Conservation (phyloP, 2,113 vertebrate genomes). For the Oreochromis aureus region DNA sequence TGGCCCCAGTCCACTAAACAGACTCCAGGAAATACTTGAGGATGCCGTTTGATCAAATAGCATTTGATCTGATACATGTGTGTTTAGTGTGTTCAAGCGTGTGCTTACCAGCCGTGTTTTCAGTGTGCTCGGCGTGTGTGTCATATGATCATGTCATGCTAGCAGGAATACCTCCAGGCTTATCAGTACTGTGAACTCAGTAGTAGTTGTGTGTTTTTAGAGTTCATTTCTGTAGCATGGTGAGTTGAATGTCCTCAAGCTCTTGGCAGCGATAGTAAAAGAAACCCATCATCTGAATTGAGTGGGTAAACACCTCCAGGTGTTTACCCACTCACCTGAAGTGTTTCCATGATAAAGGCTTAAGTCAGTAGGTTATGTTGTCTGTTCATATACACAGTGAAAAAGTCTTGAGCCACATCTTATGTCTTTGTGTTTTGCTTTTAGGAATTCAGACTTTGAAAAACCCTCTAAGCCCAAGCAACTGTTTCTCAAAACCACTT, state of each 20-base stretch:
- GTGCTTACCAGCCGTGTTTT: neutral
- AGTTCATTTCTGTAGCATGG: conserved; percentile 1
- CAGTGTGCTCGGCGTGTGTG: neutral
- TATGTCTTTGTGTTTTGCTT: neutral
- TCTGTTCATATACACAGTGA: neutral
- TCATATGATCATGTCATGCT: conserved; percentile 17
- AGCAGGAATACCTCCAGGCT: neutral
- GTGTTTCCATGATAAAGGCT: neutral
- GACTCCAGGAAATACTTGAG: conserved; percentile 28
- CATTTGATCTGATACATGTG: conserved; percentile 16
- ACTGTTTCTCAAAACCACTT: neutral
- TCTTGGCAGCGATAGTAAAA: neutral
- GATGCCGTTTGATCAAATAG: neutral
- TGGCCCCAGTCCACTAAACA: neutral
- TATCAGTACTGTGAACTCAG: neutral
- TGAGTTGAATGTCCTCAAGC: conserved; percentile 11
- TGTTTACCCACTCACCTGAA: no score
- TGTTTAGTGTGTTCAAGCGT: neutral
- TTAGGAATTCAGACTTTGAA: neutral
- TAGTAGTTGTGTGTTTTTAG: neutral
- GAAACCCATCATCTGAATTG: neutral
- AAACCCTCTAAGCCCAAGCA: neutral
- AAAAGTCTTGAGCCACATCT: neutral
- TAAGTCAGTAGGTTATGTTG: neutral
- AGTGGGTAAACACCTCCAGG: neutral